Evolutionary conservation across 2,888 invertebrate species (phyloP).

Genomic region (Thyatira batis): DNA sequence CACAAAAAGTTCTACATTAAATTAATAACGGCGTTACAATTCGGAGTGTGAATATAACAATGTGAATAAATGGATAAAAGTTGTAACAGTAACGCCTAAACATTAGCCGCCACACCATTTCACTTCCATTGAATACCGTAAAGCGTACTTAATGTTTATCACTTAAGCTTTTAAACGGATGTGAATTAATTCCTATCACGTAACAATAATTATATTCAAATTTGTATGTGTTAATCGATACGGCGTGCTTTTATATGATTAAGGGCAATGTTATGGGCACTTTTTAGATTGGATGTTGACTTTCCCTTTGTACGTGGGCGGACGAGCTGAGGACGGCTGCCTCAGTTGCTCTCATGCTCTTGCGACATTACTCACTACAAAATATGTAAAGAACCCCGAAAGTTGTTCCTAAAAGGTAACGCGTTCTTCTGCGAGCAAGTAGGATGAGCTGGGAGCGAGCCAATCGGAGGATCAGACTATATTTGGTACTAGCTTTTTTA

Average conservation of each 20-base stretch:
- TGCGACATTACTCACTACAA: not conserved
- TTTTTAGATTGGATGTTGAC: conserved; percentile 11
- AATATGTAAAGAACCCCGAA: too few species aligned
- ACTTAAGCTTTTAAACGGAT: not conserved
- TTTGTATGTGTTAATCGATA: conserved; percentile 35
- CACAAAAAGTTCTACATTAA: not conserved
- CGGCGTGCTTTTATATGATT: conserved; percentile 31
- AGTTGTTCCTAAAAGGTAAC: too few species aligned
- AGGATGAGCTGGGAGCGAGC: too few species aligned
- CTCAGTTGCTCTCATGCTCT: not conserved
- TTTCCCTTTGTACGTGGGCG: conserved; percentile 21
- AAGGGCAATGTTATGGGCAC: conserved; percentile 20
- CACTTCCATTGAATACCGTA: not conserved
- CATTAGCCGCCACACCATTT: not conserved
- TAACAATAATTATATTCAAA: conserved; percentile 23
- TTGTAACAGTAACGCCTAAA: not conserved
- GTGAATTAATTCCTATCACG: conserved; percentile 33
- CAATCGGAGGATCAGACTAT: too few species aligned
- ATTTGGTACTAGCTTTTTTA: too few species aligned
- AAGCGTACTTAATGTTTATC: conserved; percentile 3
- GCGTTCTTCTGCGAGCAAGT: too few species aligned
- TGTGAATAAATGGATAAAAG: not conserved
- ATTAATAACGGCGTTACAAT: not conserved
- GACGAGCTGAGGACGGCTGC: not conserved
- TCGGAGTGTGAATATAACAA: not conserved